These are phyloP conservation scores for Ia io DNA, from an alignment of 2,113 vertebrate species.

Conservation along the genomic window DNA sequence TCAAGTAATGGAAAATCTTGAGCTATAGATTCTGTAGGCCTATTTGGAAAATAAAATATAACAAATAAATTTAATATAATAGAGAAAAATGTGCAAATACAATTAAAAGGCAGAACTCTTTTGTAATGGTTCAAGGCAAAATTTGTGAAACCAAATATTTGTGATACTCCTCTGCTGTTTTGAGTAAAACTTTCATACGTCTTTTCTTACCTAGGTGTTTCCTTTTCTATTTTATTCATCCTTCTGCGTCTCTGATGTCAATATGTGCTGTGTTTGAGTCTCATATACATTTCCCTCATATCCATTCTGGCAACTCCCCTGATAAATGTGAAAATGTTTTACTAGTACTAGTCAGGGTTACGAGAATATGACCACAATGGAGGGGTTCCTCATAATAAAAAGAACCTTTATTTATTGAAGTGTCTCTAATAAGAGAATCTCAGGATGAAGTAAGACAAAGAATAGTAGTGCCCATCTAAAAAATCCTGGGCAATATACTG, in stretches of 20 bases:
- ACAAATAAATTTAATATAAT: background rate
- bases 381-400: background rate
- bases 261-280: background rate
- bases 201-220: background rate
- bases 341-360: background rate
- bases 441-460: background rate
- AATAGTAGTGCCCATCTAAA: background rate
- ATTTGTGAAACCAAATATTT: background rate
- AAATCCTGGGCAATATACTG: background rate
- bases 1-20: background rate
- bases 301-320: background rate
- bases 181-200: background rate
- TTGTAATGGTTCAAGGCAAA: background rate
- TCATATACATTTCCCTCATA: background rate
- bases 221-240: background rate
- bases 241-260: background rate
- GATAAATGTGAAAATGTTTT: background rate
- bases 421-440: background rate
- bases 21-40: background rate
- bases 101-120: background rate
- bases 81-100: background rate
- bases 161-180: background rate
- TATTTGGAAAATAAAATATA: background rate
- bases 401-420: background rate
- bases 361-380: background rate